phyloP scores from a whole-genome alignment of 2,797 vertebrate species.

The Cichlasoma orientale region DNA sequence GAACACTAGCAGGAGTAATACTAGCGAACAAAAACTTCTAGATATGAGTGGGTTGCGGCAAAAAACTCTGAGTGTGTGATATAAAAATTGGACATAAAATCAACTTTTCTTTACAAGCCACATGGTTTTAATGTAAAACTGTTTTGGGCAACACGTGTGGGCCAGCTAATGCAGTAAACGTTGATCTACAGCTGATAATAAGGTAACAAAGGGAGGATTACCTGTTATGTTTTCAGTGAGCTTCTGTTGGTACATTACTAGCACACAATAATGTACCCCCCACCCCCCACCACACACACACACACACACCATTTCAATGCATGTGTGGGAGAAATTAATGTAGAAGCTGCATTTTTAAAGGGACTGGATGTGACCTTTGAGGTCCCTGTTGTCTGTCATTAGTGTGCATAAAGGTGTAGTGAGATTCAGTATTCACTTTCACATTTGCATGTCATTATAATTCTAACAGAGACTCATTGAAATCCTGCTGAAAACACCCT shows the following conservation, averaged over 20 bases:
- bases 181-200: neutral
- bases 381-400: slow-evolving; percentile 11
- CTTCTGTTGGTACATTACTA: neutral
- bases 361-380: slow-evolving; percentile 13
- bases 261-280: neutral
- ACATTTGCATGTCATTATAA: slow-evolving; percentile 66
- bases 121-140: neutral
- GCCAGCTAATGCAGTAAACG: neutral
- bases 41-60: neutral
- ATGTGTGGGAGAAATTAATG: neutral
- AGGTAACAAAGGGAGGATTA: neutral
- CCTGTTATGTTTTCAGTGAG: neutral
- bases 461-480: slow-evolving; percentile 56
- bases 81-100: neutral
- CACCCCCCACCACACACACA: too few relatives aligned
- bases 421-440: slow-evolving; percentile 37
- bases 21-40: neutral
- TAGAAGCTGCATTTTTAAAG: neutral
- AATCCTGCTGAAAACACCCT: slow-evolving; percentile 46
- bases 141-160: too few relatives aligned
- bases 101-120: neutral
- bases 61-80: neutral
- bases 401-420: slow-evolving; percentile 6
- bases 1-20: neutral
- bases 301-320: neutral